Evolutionary conservation across 2,113 vertebrate genomes (phyloP), one percentile per base, ranked within the genome.

Genomic region (Poecilia latipinna): DNA sequence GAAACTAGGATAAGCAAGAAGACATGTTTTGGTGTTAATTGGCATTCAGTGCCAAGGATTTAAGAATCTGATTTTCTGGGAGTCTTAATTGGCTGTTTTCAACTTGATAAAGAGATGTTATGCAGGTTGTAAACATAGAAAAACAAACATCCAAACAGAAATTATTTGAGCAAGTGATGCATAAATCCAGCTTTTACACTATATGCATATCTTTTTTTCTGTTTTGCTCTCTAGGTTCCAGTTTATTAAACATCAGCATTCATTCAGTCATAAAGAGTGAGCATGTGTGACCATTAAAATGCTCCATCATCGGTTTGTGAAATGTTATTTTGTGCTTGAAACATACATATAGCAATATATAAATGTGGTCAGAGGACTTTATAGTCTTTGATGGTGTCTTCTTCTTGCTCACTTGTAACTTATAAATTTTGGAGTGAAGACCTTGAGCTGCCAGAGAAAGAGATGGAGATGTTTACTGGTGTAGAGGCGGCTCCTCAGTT

Each of bases 401-500:
- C 33, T 19, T 80, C 35, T 61, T 75, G 61, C 61, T 80, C 8
- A 57, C 66, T 72, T 70, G 31, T 64, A 57, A 70, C 12, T 33
- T 1, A 63, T 2, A 35, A 39, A 31, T 51, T 70, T 2, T 63
- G 68, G 31, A 78, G 73, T 28, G 57, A 61, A 32, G 51, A 44
- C 68, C n/a, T 6, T 61, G 2, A 33, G 51, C 22, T 24, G 22
- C 24, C 8, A 2, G 3, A 57, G 51, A 57, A 0, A n/a, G 29
- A 62, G 31, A n/a, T 24, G 13, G 13, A 69, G 42, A 73, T 62
- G 81, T 76, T 71, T 67, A 62, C 4, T 84, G 85, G 68, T 87
- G 70, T 63, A 83, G 79, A 62, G 88, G 77, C 12, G 84, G 79
- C 28, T 73, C 85, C 68, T 91, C 90, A 61, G 64, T 93, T 72